phyloP scores from a whole-genome alignment of 2,113 vertebrate species.

The Protobothrops flavoviridis region DNA sequence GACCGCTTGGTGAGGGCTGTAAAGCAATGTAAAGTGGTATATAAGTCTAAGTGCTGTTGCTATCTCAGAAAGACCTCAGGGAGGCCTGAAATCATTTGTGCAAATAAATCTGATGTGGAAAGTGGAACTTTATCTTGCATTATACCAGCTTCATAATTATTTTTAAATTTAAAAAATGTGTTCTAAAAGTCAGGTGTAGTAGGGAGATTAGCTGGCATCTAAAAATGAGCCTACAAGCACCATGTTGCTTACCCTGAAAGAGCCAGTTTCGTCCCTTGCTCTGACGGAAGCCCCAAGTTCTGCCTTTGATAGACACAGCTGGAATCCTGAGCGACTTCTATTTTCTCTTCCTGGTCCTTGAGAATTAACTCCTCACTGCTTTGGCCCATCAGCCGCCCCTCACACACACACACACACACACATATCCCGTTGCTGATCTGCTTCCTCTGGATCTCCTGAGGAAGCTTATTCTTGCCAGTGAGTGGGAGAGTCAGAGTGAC shows the following conservation, averaged over 20 bases:
- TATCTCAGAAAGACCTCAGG: background rate
- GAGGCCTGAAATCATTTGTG: background rate
- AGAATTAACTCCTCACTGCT: background rate
- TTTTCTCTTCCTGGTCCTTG: background rate
- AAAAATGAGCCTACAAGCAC: no score
- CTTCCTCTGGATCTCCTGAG: background rate
- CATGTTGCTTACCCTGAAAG: no score
- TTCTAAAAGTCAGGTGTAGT: background rate
- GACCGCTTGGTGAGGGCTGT: no score
- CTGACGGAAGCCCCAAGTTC: no score
- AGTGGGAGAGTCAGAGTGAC: background rate
- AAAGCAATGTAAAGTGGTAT: no score
- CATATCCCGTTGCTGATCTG: background rate
- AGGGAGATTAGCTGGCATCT: background rate
- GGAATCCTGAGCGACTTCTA: background rate
- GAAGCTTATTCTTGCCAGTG: background rate
- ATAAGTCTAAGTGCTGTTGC: background rate
- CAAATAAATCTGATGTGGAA: background rate
- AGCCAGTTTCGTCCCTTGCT: no score
- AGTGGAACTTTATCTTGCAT: background rate
- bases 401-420: no score
- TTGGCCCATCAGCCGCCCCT: background rate
- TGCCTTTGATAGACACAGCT: background rate
- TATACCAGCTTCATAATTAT: background rate
- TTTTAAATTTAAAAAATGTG: background rate